A percentile compares a stretch with the other conserved stretches of the same genome.
phyloP scores from a whole-genome alignment of 2,888 invertebrate genomes.

The Fragum fragum region DNA sequence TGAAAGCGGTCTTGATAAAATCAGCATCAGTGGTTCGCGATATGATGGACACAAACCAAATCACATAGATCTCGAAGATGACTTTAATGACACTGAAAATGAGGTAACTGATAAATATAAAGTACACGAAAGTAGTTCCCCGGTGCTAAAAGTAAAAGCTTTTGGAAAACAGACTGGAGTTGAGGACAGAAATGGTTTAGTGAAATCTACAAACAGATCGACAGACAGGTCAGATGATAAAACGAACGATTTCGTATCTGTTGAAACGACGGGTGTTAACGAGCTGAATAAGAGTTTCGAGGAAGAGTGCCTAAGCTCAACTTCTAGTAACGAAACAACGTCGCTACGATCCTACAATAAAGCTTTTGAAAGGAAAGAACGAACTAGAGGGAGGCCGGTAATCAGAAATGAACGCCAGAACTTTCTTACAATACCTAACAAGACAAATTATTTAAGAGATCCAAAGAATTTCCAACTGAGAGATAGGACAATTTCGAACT shows the following conservation, averaged over 20 bases:
- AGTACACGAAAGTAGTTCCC: background rate
- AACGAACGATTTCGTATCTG: background rate
- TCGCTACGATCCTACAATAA: slow-evolving; percentile 12
- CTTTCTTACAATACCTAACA: background rate
- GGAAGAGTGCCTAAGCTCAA: background rate
- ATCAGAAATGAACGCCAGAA: background rate
- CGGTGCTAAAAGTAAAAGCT: background rate
- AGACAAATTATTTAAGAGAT: background rate
- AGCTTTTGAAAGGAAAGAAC: slow-evolving; percentile 10
- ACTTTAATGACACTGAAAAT: background rate
- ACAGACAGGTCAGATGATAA: background rate
- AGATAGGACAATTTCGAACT: background rate
- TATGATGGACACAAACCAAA: background rate
- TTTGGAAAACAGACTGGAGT: background rate
- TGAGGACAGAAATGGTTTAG: background rate
- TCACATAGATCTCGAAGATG: background rate
- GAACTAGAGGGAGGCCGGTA: slow-evolving; percentile 8
- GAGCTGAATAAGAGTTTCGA: background rate
- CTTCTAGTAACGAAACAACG: slow-evolving; percentile 7
- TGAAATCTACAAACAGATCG: background rate
- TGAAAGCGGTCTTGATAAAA: slow-evolving; percentile 2
- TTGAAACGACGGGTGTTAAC: background rate
- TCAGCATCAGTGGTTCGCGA: background rate
- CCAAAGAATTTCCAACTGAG: background rate
- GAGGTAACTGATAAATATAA: slow-evolving; percentile 7